Percentiles rank a stretch among this genome's conserved stretches.
These are phyloP conservation scores for Clostera curtula DNA, from an alignment of 2,888 invertebrate genomes.

Conservation along the genomic window DNA sequence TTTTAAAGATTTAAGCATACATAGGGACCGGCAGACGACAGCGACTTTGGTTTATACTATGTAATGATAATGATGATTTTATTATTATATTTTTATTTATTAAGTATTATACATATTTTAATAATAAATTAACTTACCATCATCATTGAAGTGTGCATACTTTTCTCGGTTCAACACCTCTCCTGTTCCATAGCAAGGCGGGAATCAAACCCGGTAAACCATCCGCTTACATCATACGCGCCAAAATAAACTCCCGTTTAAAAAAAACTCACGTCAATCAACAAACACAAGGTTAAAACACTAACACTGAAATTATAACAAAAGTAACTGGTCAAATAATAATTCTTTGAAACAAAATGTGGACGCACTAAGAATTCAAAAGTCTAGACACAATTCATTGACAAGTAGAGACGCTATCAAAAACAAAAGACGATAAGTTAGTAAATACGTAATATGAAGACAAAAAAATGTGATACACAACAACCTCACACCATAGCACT, in stretches of 20 bases:
- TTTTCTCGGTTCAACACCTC: constrained; percentile 34
- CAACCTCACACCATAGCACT: constrained; percentile 33
- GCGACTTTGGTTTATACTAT: no score
- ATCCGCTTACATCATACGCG: constrained; percentile 61
- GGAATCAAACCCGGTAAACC: constrained; percentile 54
- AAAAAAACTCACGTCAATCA: constrained; percentile 60
- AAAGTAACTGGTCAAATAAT: constrained; percentile 17
- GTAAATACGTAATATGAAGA: constrained; percentile 56
- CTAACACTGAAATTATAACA: constrained; percentile 40
- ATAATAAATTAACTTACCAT: constrained; percentile 49
- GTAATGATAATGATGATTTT: no score
- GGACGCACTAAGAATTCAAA: constrained; percentile 10
- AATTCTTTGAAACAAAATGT: constrained; percentile 11
- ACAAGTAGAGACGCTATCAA: constrained; percentile 36
- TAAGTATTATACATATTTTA: constrained; percentile 7
- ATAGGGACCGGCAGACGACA: no score
- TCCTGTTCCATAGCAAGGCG: constrained; percentile 37
- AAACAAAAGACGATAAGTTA: constrained; percentile 60
- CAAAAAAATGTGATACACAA: constrained; percentile 28
- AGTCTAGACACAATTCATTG: constrained; percentile 18
- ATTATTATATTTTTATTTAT: no score
- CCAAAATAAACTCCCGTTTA: constrained; percentile 57
- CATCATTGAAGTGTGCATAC: constrained; percentile 69
- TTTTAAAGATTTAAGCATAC: no score
- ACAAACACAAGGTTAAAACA: constrained; percentile 63